phyloP scores from a whole-genome alignment of 2,113 vertebrate species.

The Aleadryas rufinucha region DNA sequence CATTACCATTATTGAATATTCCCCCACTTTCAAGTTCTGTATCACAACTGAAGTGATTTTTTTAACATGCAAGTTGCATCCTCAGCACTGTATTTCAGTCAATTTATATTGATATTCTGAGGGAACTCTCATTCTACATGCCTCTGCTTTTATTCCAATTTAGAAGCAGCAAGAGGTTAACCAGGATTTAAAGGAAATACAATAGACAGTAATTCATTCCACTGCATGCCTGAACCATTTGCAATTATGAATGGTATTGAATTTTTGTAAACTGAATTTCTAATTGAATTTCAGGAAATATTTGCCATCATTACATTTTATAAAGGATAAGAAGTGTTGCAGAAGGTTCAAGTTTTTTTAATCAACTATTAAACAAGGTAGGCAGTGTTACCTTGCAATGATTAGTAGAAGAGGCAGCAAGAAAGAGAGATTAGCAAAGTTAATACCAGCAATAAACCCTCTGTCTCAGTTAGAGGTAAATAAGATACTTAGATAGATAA shows the following conservation, averaged over 20 bases:
- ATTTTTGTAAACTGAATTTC: conserved; percentile 6
- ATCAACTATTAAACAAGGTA: not conserved
- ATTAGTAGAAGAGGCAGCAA: not conserved
- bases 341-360: not conserved
- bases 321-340: not conserved
- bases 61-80: conserved; percentile 12
- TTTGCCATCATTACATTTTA: not conserved
- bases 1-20: not conserved
- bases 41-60: not conserved
- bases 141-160: conserved; percentile 16
- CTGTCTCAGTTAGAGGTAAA: not conserved
- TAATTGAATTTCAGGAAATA: conserved; percentile 27
- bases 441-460: not conserved
- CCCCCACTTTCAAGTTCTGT: not conserved
- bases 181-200: conserved; percentile 14
- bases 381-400: not conserved
- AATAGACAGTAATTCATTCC: conserved; percentile 11
- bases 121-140: not conserved
- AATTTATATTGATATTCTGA: conserved; percentile 12
- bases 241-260: conserved; percentile 4
- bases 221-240: not conserved
- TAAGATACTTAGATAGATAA: not conserved
- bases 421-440: not conserved
- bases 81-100: conserved; percentile 19
- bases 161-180: conserved; percentile 14